Percentiles rank a stretch among this genome's conserved stretches.
phyloP scores from a whole-genome alignment of 2,113 vertebrate species.

The Phyllopteryx taeniolatus region DNA sequence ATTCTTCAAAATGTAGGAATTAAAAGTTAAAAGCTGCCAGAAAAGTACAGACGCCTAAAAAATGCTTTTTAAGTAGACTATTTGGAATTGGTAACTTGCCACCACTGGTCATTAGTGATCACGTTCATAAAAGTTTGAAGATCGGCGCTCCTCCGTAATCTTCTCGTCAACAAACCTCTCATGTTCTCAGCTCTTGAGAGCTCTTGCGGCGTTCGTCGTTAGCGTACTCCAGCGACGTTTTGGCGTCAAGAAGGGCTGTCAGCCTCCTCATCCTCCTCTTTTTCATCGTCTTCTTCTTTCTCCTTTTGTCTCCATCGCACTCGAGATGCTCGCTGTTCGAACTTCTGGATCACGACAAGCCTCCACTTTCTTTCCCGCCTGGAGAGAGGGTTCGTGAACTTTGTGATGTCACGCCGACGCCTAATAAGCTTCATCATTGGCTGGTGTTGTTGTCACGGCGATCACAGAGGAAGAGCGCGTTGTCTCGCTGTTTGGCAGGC shows the following conservation, averaged over 20 bases:
- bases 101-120: background rate
- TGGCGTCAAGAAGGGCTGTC: background rate
- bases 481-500: background rate
- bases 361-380: background rate
- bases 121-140: background rate
- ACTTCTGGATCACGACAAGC: background rate
- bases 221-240: background rate
- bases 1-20: too few species aligned
- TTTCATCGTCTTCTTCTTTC: background rate
- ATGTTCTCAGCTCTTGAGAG: background rate
- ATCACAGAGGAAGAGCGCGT: background rate
- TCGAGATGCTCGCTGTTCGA: background rate
- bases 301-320: background rate
- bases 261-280: background rate
- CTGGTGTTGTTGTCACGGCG: background rate
- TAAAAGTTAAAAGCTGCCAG: too few species aligned
- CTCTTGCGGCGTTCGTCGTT: background rate
- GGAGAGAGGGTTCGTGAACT: background rate
- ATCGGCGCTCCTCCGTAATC: background rate
- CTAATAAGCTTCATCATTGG: background rate
- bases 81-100: too few species aligned
- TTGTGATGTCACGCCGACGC: background rate
- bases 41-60: too few species aligned
- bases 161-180: constrained; percentile 1
- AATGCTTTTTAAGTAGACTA: too few species aligned